These are phyloP conservation scores for Drosophila kikkawai DNA, from an alignment of 1,140 invertebrate species.

Conservation along the genomic window DNA sequence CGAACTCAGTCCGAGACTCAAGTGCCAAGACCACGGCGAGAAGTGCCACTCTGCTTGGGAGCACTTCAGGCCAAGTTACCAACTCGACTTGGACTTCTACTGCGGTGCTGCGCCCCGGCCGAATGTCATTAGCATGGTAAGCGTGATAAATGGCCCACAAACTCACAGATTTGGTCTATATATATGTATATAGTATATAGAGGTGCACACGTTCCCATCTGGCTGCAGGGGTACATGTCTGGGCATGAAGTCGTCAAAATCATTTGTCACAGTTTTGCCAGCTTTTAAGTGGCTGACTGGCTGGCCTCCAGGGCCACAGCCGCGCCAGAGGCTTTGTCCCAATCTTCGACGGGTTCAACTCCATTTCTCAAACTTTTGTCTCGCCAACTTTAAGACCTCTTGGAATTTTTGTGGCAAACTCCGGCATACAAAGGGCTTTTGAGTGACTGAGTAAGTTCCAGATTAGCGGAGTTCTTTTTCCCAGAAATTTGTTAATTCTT, in stretches of 20 bases:
- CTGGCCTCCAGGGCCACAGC: slow-evolving; percentile 36
- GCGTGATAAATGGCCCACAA: slow-evolving; percentile 78
- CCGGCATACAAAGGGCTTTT: neutral
- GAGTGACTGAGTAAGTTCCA: neutral
- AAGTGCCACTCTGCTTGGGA: slow-evolving; percentile 50
- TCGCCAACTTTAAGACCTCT: slow-evolving; percentile 35
- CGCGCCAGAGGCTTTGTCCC: slow-evolving; percentile 35
- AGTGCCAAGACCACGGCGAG: slow-evolving; percentile 47
- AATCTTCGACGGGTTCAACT: slow-evolving; percentile 38
- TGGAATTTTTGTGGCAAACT: slow-evolving; percentile 19
- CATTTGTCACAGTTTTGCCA: slow-evolving; percentile 81
- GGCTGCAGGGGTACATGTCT: slow-evolving; percentile 33
- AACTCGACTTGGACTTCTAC: slow-evolving; percentile 29
- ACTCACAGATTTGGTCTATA: slow-evolving; percentile 52
- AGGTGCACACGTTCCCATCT: slow-evolving; percentile 26
- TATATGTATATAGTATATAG: slow-evolving; percentile 23
- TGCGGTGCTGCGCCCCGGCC: slow-evolving; percentile 39
- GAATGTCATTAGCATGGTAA: slow-evolving; percentile 80
- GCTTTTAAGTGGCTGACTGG: slow-evolving; percentile 44
- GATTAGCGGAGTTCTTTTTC: neutral
- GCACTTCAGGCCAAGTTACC: slow-evolving; percentile 41
- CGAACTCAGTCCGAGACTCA: slow-evolving; percentile 14
- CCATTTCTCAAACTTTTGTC: slow-evolving; percentile 57
- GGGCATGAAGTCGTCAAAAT: slow-evolving; percentile 77
- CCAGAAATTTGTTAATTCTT: neutral